Percentiles rank a stretch among this genome's conserved stretches.
Conservation (phyloP, 2,888 invertebrate genomes). For the Coronaproctus castanopsis region DNA sequence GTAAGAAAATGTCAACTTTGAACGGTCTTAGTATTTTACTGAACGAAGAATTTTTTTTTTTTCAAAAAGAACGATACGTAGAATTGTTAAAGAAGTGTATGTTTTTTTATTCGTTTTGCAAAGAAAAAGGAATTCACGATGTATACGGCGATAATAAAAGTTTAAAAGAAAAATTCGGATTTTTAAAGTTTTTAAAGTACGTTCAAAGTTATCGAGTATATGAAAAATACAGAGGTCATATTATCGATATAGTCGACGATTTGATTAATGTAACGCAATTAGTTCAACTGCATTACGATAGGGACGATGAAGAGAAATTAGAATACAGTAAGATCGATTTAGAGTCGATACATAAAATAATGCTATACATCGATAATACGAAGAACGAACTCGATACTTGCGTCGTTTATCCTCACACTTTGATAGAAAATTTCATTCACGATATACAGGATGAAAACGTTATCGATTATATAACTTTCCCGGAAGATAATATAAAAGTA, state of each 20-base stretch:
- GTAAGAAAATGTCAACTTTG: too few relatives aligned
- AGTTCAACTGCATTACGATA: background rate
- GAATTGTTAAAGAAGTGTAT: background rate
- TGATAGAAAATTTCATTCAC: background rate
- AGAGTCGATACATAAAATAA: background rate
- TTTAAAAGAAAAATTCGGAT: background rate
- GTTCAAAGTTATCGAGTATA: background rate
- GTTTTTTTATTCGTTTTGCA: background rate
- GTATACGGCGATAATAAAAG: background rate
- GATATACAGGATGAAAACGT: background rate
- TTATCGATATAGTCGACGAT: too few relatives aligned
- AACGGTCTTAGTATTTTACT: too few relatives aligned
- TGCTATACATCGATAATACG: background rate
- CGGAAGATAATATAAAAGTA: background rate
- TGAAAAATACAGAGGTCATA: background rate
- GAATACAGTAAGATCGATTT: background rate
- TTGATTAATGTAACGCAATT: background rate
- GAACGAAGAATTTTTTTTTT: too few relatives aligned
- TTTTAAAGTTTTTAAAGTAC: too few relatives aligned
- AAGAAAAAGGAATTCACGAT: background rate
- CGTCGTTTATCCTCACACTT: background rate
- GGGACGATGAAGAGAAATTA: background rate
- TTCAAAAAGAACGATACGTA: background rate
- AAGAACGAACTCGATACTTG: background rate
- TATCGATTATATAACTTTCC: too few relatives aligned